phyloP scores from a whole-genome alignment of 2,113 vertebrate species.

The Cavia porcellus region DNA sequence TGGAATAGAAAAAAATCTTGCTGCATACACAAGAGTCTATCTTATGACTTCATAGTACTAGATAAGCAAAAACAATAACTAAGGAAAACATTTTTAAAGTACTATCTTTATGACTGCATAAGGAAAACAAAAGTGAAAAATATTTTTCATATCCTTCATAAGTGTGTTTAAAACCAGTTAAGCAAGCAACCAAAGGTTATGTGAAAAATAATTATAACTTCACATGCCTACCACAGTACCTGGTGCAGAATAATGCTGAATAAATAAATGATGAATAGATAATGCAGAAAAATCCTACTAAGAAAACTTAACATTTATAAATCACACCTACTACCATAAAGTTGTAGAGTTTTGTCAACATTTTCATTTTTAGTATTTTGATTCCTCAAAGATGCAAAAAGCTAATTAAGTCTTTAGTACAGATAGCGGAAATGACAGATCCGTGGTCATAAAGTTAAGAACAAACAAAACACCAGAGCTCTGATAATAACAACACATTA shows the following conservation, averaged over 20 bases:
- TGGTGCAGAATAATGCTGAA: neutral
- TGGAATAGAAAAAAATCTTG: neutral
- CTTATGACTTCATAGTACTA: neutral
- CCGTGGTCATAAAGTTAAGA: slow-evolving; percentile 13
- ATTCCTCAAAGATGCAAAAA: slow-evolving; percentile 29
- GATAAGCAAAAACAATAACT: neutral
- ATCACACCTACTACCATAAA: neutral
- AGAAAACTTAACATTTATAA: slow-evolving; percentile 23
- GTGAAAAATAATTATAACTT: neutral
- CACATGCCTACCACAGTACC: neutral
- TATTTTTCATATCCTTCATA: neutral
- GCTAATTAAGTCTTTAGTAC: slow-evolving; percentile 1
- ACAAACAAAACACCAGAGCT: neutral
- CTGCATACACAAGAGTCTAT: neutral
- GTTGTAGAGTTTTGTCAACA: neutral
- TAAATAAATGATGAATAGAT: neutral
- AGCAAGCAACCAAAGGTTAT: neutral
- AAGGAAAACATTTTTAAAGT: slow-evolving; percentile 23
- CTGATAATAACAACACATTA: neutral
- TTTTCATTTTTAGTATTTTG: slow-evolving; percentile 40
- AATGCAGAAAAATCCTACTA: neutral
- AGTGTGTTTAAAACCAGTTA: slow-evolving; percentile 7
- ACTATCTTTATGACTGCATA: slow-evolving; percentile 33
- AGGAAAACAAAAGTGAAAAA: slow-evolving; percentile 44
- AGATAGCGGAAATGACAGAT: neutral